Percentiles rank a stretch among this genome's conserved stretches.
Conservation (phyloP, 2,888 invertebrate species). For the Limnephilus lunatus region DNA sequence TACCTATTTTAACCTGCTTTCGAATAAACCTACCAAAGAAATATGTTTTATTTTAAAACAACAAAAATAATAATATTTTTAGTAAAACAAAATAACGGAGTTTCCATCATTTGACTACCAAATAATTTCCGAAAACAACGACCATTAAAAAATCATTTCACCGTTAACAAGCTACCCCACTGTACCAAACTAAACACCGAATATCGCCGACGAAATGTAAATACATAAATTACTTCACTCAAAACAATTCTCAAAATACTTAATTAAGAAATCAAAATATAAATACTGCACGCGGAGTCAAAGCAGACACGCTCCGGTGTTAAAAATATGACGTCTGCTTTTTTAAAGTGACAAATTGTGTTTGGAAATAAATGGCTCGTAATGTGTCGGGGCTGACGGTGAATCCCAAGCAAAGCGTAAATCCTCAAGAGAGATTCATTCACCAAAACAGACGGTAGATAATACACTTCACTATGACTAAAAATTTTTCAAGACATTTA, state of each 20-base stretch:
- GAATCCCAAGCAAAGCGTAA: slow-evolving; percentile 47
- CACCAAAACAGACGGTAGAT: background rate
- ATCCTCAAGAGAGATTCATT: slow-evolving; percentile 15
- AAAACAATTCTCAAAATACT: slow-evolving; percentile 41
- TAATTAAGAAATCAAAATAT: slow-evolving; percentile 41
- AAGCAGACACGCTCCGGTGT: slow-evolving; percentile 36
- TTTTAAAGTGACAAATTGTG: slow-evolving; percentile 65
- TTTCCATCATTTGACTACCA: background rate
- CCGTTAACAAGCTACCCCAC: background rate
- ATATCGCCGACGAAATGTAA: background rate
- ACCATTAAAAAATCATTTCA: slow-evolving; percentile 2
- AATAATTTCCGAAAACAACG: background rate
- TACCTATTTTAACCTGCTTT: no score
- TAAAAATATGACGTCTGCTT: slow-evolving; percentile 60
- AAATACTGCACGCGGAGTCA: slow-evolving; percentile 31
- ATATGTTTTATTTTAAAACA: no score
- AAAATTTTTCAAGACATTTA: no score
- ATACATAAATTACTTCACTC: slow-evolving; percentile 16
- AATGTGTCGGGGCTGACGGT: slow-evolving; percentile 31
- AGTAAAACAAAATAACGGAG: background rate
- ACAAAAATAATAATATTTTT: no score
- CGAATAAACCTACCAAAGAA: no score
- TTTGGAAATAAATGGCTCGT: slow-evolving; percentile 63
- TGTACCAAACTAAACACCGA: background rate
- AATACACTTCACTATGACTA: background rate